Percentiles rank a stretch among this genome's conserved stretches.
phyloP scores from a whole-genome alignment of 2,113 vertebrate genomes.

The Marcusenius ussheri region DNA sequence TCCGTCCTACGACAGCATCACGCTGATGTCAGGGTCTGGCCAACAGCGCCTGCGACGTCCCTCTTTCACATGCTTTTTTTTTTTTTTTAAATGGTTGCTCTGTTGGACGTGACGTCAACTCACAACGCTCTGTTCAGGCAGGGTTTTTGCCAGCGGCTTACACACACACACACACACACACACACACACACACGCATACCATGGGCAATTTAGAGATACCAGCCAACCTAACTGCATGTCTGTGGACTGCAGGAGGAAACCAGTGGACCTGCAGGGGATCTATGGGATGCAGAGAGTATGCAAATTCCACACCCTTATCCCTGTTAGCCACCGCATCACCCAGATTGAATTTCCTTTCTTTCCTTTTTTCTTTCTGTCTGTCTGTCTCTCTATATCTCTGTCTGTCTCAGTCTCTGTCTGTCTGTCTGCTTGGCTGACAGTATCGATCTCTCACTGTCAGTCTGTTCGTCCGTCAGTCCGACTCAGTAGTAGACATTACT shows the following conservation, averaged over 20 bases:
- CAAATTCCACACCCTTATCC: background rate
- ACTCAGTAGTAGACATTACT: background rate
- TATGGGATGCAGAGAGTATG: background rate
- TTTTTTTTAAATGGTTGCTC: background rate
- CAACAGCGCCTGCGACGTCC: background rate
- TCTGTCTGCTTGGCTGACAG: background rate
- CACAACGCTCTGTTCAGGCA: background rate
- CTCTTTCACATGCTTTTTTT: background rate
- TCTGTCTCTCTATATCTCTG: background rate
- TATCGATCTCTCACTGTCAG: too few relatives aligned
- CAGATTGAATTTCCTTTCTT: background rate
- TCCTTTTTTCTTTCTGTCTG: too few relatives aligned
- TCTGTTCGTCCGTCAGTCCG: background rate
- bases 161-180: too few relatives aligned
- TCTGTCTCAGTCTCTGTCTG: background rate
- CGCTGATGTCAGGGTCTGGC: background rate
- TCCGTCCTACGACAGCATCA: background rate
- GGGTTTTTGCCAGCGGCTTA: background rate
- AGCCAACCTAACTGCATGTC: background rate
- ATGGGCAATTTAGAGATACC: background rate
- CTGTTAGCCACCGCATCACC: background rate
- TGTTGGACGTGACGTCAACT: background rate
- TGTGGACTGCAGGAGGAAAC: background rate
- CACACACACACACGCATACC: background rate
- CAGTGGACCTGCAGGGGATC: background rate